Evolutionary conservation across 1,140 invertebrate genomes (phyloP), one percentile per base, ranked within the genome.

Genomic region (Sarcophaga peregrina): DNA sequence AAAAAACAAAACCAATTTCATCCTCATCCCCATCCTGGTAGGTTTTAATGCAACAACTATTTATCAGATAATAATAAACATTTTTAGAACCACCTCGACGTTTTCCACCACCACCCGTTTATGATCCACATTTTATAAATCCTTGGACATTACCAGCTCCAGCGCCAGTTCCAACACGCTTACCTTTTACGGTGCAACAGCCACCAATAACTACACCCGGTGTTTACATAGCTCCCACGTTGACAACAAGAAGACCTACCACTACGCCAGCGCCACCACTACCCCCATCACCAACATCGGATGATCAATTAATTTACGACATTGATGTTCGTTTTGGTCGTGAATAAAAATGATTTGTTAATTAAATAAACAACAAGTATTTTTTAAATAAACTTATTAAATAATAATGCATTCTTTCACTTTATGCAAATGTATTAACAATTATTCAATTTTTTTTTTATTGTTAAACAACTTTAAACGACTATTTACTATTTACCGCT

Each of bases 261-360:
- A 52, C 75, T 8, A 73, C 81, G 20, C 13, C 52, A 68, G 11
- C 50, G 13, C 74, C 75, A 50, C 5, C 52, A 7, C 83, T 74
- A 58, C 52, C 76, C 54, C 46, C 25, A 58, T 82, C 25, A 13
- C 82, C 50, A 10, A 58, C 83, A 62, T 85, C 50, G 0, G 17
- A 84, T 54, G 87, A 84, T 80, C 85, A 87, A 15, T 37, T 81
- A 48, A 48, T 83, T 10, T 80, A 86, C 84, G 84, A 13, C 73
- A 88, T 88, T 84, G 87, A 88, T 83, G 76, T 88, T 47, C 87
- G 87, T 73, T 81, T 86, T 37, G 86, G 87, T 47, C 83, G 75
- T 73, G 45, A 82, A 62, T 82, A 80, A 80, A n/a, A 5, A 58
- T n/a, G n/a, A 15, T 58, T 58, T 13, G 7, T 58, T 58, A 58